Conservation (phyloP, 37 sponge, comb jelly and placozoan genomes). For the Beroe forskalii region DNA sequence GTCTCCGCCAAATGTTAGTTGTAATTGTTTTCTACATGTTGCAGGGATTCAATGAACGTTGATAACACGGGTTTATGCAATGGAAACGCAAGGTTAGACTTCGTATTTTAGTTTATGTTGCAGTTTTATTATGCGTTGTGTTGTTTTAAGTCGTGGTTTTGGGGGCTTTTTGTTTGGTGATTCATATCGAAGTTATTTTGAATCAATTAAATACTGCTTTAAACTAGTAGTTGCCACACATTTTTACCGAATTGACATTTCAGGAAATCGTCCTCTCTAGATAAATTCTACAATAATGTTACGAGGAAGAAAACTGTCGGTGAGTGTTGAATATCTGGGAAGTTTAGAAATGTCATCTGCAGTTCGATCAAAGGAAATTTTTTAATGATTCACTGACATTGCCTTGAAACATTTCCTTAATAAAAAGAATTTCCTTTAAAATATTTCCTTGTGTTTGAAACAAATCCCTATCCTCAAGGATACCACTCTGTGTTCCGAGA, state of each 20-base stretch:
- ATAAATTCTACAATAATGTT: slow-evolving; percentile 8
- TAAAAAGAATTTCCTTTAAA: too few species aligned
- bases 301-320: slow-evolving; percentile 25
- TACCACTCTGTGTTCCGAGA: slow-evolving; percentile 5
- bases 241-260: not conserved
- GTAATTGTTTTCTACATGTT: too few species aligned
- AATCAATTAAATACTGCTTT: too few species aligned
- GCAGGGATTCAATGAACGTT: not conserved
- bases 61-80: not conserved
- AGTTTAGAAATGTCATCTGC: too few species aligned
- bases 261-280: not conserved
- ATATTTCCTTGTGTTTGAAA: not conserved
- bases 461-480: not conserved
- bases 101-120: not conserved
- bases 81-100: not conserved
- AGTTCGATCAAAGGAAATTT: too few species aligned
- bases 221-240: too few species aligned
- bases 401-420: too few species aligned
- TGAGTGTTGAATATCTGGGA: too few species aligned
- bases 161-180: not conserved
- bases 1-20: too few species aligned
- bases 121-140: too few species aligned
- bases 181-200: too few species aligned
- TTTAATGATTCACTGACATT: too few species aligned
- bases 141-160: not conserved